Evolutionary conservation across 2,113 vertebrate genomes (phyloP).

Genomic region (Calyptommatus sinebrachiatus): DNA sequence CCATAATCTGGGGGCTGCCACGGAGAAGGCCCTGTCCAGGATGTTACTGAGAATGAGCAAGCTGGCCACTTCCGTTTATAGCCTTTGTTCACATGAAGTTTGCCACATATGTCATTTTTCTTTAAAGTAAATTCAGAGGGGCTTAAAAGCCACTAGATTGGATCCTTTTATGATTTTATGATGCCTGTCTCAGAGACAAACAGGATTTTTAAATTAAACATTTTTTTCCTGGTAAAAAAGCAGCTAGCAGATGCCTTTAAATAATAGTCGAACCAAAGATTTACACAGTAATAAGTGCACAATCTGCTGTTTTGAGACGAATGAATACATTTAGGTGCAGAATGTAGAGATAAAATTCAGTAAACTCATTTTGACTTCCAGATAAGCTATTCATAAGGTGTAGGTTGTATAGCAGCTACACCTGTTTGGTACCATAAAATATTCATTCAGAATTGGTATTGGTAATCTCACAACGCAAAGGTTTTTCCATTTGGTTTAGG

Average conservation of each 20-base stretch:
- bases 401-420: background rate
- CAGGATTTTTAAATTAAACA: background rate
- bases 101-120: too few species aligned
- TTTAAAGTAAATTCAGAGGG: too few species aligned
- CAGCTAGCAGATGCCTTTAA: background rate
- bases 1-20: too few species aligned
- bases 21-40: background rate
- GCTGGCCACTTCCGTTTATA: too few species aligned
- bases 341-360: background rate
- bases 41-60: background rate
- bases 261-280: background rate
- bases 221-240: background rate
- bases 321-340: background rate
- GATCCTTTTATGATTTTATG: background rate
- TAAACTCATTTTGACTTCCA: background rate
- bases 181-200: background rate
- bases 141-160: too few species aligned
- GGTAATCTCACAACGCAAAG: background rate
- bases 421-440: background rate
- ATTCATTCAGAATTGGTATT: background rate
- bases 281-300: background rate
- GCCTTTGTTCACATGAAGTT: background rate
- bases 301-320: background rate
- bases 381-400: background rate
- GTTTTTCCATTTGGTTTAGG: background rate